Base-by-base conservation (phyloP, 2,797 vertebrate genomes). In the Smutsia gigantea region DNA sequence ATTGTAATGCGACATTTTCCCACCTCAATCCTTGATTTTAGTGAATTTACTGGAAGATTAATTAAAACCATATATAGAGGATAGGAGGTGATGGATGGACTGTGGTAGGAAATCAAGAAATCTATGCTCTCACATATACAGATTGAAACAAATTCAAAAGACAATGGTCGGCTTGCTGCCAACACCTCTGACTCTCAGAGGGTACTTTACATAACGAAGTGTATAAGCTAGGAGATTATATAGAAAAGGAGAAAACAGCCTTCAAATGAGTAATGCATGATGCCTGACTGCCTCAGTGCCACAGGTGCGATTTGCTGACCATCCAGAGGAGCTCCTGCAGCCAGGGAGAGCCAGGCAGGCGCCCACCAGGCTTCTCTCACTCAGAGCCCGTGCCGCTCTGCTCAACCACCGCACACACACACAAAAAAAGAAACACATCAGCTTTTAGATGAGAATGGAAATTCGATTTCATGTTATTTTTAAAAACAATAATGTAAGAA, bases 391-490 rank as follows among this genome's bases (percentile, higher is more conserved):
- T 14, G 79, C 7, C 19, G 78, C 19, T 31, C 7, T 29, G 74
- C 53, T 68, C 83, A 57, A 75, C 42, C 79, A 31, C n/a, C n/a
- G n/a, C n/a, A n/a, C n/a, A n/a, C n/a, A n/a, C n/a, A n/a, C n/a
- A n/a, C n/a, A n/a, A n/a, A n/a, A n/a, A n/a, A 68, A 86, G 3
- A 49, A 66, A 46, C 25, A n/a, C 23, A 68, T 49, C 42, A 23
- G 71, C 25, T 87, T 96, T 91, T 57, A 94, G 42, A 72, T n/a
- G 55, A 78, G 10, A 93, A 10, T 0, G 42, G 83, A 77, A 51
- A 83, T 87, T 69, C 7, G 63, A 49, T 82, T 82, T 90, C 71
- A 71, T 46, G 31, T 92, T 69, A 83, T 42, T 92, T 85, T 93
- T 79, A 23, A 88, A 46, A 90, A n/a, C 46, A 37, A 85, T 34